Percentiles rank a stretch among this genome's conserved stretches.
Evolutionary conservation across 2,797 vertebrate genomes (phyloP).

Genomic region (Melanotaenia boesemani): DNA sequence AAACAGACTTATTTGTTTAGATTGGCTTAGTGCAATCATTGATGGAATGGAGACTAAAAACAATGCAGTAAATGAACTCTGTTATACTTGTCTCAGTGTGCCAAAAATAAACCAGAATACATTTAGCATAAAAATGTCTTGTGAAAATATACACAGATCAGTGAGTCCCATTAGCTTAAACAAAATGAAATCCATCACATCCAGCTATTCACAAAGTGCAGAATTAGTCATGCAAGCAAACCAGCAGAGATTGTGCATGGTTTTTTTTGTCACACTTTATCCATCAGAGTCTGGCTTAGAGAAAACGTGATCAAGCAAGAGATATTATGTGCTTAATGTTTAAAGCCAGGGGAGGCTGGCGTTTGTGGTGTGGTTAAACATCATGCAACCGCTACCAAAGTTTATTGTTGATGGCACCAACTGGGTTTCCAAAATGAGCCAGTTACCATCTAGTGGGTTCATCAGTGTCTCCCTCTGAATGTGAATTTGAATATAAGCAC

Average conservation of each 20-base stretch:
- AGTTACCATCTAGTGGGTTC: slow-evolving; percentile 29
- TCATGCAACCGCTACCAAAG: slow-evolving; percentile 48
- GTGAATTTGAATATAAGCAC: slow-evolving; percentile 37
- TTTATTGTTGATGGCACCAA: slow-evolving; percentile 62
- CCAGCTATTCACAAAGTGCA: slow-evolving; percentile 27
- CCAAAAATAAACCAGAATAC: slow-evolving; percentile 38
- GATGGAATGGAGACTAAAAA: slow-evolving; percentile 37
- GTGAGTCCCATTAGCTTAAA: slow-evolving; percentile 11
- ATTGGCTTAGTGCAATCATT: slow-evolving; percentile 44
- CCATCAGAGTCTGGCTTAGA: slow-evolving; percentile 30
- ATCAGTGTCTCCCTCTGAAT: slow-evolving; percentile 28
- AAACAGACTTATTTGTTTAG: slow-evolving; percentile 55
- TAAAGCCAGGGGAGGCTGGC: slow-evolving; percentile 51
- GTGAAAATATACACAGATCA: slow-evolving; percentile 46
- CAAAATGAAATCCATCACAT: slow-evolving; percentile 11
- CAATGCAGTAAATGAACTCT: slow-evolving; percentile 44
- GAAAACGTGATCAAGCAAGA: slow-evolving; percentile 41
- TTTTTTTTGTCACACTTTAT: slow-evolving; percentile 36
- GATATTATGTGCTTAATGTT: slow-evolving; percentile 50
- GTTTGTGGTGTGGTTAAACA: slow-evolving; percentile 48
- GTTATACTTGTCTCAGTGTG: slow-evolving; percentile 33
- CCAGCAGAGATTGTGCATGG: slow-evolving; percentile 25
- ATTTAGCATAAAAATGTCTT: slow-evolving; percentile 37
- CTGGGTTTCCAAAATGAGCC: slow-evolving; percentile 34
- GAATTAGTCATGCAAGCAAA: slow-evolving; percentile 20